Conservation (phyloP, 2,888 invertebrate species). For the Dusona sp. region DNA sequence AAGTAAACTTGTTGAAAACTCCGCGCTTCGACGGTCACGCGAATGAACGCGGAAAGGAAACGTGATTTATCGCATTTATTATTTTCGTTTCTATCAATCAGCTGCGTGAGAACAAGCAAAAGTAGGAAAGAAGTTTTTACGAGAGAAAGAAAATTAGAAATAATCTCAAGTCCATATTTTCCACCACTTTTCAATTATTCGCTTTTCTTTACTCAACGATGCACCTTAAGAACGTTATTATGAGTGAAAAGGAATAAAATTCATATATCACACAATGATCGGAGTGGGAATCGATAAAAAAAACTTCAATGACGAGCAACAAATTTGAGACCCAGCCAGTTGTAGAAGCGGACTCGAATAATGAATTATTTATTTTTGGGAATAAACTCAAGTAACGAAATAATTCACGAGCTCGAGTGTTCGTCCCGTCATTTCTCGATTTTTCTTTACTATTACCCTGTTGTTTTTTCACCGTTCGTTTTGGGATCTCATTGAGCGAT, state of each 20-base stretch:
- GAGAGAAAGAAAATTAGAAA: conserved; percentile 4
- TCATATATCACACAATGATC: not conserved
- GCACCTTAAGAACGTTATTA: conserved; percentile 61
- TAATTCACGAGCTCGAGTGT: conserved; percentile 8
- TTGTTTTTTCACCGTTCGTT: conserved; percentile 44
- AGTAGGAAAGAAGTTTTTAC: not conserved
- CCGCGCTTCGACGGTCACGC: conserved; percentile 16
- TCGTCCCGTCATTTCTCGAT: conserved; percentile 8
- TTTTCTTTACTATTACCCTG: not conserved
- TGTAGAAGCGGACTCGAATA: not conserved
- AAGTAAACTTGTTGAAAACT: conserved; percentile 46
- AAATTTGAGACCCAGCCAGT: not conserved
- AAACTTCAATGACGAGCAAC: not conserved
- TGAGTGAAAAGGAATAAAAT: not conserved
- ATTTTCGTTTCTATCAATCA: not conserved
- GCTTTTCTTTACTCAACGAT: conserved; percentile 31
- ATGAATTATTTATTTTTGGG: not conserved
- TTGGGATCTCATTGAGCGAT: conserved; percentile 65
- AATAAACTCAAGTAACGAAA: conserved; percentile 22
- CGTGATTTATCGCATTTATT: conserved; percentile 20
- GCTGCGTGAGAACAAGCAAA: not conserved
- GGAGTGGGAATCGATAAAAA: conserved; percentile 27
- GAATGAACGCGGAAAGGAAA: not conserved
- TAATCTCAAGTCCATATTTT: conserved; percentile 10
- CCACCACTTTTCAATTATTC: conserved; percentile 29